A percentile compares a stretch with the other conserved stretches of the same genome.
These are phyloP conservation scores for Clanis bilineata DNA, from an alignment of 2,888 invertebrate genomes.

Conservation along the genomic window DNA sequence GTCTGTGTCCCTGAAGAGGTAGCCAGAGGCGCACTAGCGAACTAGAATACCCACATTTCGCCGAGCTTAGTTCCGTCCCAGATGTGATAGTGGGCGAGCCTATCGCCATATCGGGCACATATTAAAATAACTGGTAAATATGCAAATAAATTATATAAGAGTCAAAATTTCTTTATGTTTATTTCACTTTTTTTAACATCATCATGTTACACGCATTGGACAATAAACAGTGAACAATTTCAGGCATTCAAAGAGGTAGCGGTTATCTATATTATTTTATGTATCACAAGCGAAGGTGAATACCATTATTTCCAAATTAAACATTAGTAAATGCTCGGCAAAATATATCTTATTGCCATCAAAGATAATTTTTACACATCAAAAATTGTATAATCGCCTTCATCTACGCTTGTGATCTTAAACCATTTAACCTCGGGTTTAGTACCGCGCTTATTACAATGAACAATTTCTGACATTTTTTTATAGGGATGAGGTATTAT, in stretches of 20 bases:
- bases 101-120: too few species aligned
- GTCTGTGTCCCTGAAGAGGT: too few species aligned
- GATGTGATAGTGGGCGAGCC: too few species aligned
- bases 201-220: slow-evolving; percentile 63
- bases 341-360: neutral
- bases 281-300: slow-evolving; percentile 17
- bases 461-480: too few species aligned
- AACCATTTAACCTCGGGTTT: too few species aligned
- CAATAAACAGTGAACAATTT: slow-evolving; percentile 64
- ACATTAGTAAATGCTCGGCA: slow-evolving; percentile 30
- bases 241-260: slow-evolving; percentile 78
- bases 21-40: too few species aligned
- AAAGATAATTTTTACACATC: neutral
- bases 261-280: slow-evolving; percentile 54
- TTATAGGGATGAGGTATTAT: too few species aligned
- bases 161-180: slow-evolving; percentile 67
- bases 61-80: too few species aligned
- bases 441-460: too few species aligned
- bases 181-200: slow-evolving; percentile 65
- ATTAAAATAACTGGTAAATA: neutral
- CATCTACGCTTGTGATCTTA: slow-evolving; percentile 29
- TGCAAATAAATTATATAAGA: slow-evolving; percentile 1
- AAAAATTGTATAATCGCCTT: neutral
- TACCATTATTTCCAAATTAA: slow-evolving; percentile 20
- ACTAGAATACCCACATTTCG: too few species aligned